Percentiles rank a stretch among this genome's conserved stretches.
Conservation (phyloP, 2,113 vertebrate species). For the Syngnathus typhle region DNA sequence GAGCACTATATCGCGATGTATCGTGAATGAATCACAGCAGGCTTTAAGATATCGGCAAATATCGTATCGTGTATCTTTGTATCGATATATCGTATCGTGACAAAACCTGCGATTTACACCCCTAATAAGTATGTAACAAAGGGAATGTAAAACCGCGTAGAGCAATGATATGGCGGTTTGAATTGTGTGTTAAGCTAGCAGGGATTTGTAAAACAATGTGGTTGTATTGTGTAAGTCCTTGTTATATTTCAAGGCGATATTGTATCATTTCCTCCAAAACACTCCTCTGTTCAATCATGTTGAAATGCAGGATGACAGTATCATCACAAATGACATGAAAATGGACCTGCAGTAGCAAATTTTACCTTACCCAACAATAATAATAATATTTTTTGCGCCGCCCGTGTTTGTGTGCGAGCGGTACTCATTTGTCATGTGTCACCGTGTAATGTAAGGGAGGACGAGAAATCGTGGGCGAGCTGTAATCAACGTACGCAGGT, state of each 20-base stretch:
- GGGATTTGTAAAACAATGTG: background rate
- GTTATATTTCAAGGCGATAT: background rate
- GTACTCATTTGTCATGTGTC: background rate
- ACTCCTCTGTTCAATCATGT: background rate
- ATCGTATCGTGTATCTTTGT: too few relatives aligned
- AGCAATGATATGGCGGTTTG: too few relatives aligned
- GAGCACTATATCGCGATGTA: too few relatives aligned
- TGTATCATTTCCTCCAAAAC: background rate
- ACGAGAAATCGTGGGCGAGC: slow-evolving; percentile 5
- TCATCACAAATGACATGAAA: background rate
- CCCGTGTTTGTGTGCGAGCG: background rate
- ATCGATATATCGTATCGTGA: too few relatives aligned
- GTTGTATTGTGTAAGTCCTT: background rate
- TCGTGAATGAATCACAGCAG: too few relatives aligned
- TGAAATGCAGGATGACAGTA: background rate
- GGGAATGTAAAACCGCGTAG: too few relatives aligned
- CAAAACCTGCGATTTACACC: too few relatives aligned
- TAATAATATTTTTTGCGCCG: background rate
- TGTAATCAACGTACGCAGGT: slow-evolving; percentile 44
- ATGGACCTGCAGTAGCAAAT: background rate
- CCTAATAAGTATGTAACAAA: too few relatives aligned
- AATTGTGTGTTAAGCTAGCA: too few relatives aligned
- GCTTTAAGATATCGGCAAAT: too few relatives aligned
- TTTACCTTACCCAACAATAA: slow-evolving; percentile 3
- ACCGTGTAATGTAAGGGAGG: background rate